Evolutionary conservation across 2,888 invertebrate species (phyloP).

Genomic region (Tipula confusa): DNA sequence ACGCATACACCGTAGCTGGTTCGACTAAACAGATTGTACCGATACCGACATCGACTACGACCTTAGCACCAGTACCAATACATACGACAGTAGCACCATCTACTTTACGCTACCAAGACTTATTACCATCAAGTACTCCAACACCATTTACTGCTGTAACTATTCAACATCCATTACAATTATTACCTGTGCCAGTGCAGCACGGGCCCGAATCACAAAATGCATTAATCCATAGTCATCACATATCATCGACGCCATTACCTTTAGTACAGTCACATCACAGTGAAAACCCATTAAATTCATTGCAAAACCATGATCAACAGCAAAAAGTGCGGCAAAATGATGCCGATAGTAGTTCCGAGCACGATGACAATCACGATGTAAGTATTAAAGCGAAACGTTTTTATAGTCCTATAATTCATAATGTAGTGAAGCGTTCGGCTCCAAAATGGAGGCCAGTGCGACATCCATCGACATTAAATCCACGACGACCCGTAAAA

Average conservation of each 20-base stretch:
- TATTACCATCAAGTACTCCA: not conserved
- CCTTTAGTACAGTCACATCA: not conserved
- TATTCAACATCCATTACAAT: not conserved
- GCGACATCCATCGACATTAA: not conserved
- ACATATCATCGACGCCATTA: not conserved
- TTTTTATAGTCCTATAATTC: not conserved
- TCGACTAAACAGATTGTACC: conserved; percentile 28
- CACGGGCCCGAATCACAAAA: not conserved
- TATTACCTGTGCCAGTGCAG: not conserved
- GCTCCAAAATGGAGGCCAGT: not conserved
- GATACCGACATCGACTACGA: not conserved
- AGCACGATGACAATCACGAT: not conserved
- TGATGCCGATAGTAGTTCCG: not conserved
- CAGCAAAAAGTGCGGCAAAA: not conserved
- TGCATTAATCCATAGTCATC: not conserved
- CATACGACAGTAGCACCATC: not conserved
- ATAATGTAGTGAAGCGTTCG: not conserved
- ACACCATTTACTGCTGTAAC: not conserved
- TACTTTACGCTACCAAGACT: not conserved
- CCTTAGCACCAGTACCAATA: not conserved
- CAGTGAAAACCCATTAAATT: not conserved
- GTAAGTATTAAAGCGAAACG: not conserved
- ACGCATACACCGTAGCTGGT: conserved; percentile 27
- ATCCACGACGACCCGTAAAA: not conserved
- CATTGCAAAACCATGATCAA: not conserved